Evolutionary conservation across 2,888 invertebrate species (phyloP), one percentile per base, ranked within the genome.

Genomic region (Zonitis immaculata): DNA sequence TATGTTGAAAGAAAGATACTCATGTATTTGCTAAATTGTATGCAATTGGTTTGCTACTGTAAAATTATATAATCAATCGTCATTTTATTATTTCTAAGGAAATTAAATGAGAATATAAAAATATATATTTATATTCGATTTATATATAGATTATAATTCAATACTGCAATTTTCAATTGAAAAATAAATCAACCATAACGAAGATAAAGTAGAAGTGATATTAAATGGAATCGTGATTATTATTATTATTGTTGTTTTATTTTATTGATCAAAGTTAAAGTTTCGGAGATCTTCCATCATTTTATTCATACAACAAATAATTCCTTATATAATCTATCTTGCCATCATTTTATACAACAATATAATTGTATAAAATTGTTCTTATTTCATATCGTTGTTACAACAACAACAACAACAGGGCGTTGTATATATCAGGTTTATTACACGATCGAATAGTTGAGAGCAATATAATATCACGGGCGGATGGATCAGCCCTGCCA

Each of bases 41-140:
- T 64, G 66, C 72, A 73, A 73, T 73, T 71, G 73, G n/a, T n/a
- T n/a, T 65, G 73, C 74, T 73, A 73, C 73, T 63, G 73, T 69
- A 68, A 67, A 65, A n/a, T n/a, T n/a, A 67, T 69, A 69, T 67
- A 69, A 68, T 69, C 69, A 68, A 69, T 69, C 62, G 55, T 35
- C 9, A 35, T n/a, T n/a, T n/a, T n/a, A n/a, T n/a, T n/a, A n/a
- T n/a, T n/a, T n/a, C n/a, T n/a, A n/a, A n/a, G n/a, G n/a, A n/a
- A n/a, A n/a, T n/a, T n/a, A n/a, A n/a, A n/a, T n/a, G n/a, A n/a
- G n/a, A n/a, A n/a, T n/a, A n/a, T n/a, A n/a, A n/a, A n/a, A n/a
- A n/a, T n/a, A n/a, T n/a, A n/a, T n/a, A n/a, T n/a, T n/a, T n/a
- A n/a, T n/a, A n/a, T n/a, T n/a, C n/a, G n/a, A n/a, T n/a, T n/a